Percentiles rank a stretch among this genome's conserved stretches.
These are phyloP conservation scores for Vanessa tameamea DNA, from an alignment of 1,140 invertebrate genomes.

Conservation along the genomic window DNA sequence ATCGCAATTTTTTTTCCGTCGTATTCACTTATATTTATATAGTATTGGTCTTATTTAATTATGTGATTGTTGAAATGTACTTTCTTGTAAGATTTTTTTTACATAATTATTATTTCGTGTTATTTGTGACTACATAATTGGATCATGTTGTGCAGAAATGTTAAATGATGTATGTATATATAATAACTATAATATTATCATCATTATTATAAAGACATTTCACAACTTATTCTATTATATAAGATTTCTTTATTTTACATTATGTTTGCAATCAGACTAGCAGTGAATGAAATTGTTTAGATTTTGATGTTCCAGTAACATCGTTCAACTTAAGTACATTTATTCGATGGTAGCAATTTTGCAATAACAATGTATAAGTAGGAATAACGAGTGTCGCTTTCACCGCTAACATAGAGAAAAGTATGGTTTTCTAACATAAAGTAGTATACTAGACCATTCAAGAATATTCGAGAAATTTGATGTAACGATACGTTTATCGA, in stretches of 20 bases:
- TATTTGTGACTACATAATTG: no score
- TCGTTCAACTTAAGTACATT: neutral
- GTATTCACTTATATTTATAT: neutral
- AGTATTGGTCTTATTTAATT: neutral
- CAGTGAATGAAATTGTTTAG: neutral
- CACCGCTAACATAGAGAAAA: slow-evolving; percentile 6
- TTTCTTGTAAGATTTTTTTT: no score
- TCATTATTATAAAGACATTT: no score
- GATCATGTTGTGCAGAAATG: no score
- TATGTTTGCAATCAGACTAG: neutral
- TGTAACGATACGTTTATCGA: neutral
- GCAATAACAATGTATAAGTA: slow-evolving; percentile 9
- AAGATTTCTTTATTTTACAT: no score
- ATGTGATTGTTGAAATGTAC: no score
- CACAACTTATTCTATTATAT: no score
- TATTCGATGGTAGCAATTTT: neutral
- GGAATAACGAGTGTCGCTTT: slow-evolving; percentile 13
- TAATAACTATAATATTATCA: no score
- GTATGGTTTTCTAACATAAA: slow-evolving; percentile 9
- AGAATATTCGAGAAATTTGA: neutral
- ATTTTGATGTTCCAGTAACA: neutral
- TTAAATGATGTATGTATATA: no score
- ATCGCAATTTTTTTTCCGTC: neutral
- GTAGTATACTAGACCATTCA: neutral
- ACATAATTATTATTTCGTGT: no score